Conservation (phyloP, 2,888 invertebrate genomes). For the Brachycybe producta region DNA sequence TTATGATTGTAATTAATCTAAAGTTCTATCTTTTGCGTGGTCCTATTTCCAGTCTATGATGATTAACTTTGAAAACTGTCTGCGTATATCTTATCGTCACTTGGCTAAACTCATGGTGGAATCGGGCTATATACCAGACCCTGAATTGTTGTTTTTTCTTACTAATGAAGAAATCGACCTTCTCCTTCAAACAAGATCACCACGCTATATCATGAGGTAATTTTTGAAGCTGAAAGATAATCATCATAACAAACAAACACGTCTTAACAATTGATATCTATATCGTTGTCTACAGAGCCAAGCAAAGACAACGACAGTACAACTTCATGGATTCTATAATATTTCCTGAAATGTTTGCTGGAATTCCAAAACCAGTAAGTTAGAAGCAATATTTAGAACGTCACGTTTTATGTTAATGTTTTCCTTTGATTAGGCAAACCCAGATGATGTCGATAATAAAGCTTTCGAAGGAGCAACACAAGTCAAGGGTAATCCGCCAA, state of each 20-base stretch:
- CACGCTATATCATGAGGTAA: conserved; percentile 49
- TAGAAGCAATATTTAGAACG: not conserved
- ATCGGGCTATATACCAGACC: conserved; percentile 50
- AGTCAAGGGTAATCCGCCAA: conserved; percentile 19
- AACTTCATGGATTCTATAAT: conserved; percentile 44
- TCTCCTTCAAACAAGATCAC: conserved; percentile 42
- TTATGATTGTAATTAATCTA: not conserved
- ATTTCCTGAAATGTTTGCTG: conserved; percentile 48
- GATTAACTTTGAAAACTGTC: conserved; percentile 41
- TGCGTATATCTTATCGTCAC: conserved; percentile 45
- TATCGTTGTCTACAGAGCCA: conserved; percentile 6
- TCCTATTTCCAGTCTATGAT: conserved; percentile 27
- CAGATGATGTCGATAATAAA: conserved; percentile 22
- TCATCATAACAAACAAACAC: not conserved
- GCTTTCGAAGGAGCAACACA: conserved; percentile 24
- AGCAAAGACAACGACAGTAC: conserved; percentile 2
- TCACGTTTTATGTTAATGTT: not conserved
- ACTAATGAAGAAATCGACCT: conserved; percentile 49
- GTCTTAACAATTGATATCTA: not conserved
- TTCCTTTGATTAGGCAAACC: conserved; percentile 17
- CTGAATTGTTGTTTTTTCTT: conserved; percentile 52
- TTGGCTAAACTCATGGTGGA: conserved; percentile 46
- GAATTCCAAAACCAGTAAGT: conserved; percentile 36
- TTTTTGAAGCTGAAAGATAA: conserved; percentile 23
- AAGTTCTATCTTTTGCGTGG: not conserved